phyloP scores from a whole-genome alignment of 2,797 vertebrate genomes.

The Diceros bicornis region DNA sequence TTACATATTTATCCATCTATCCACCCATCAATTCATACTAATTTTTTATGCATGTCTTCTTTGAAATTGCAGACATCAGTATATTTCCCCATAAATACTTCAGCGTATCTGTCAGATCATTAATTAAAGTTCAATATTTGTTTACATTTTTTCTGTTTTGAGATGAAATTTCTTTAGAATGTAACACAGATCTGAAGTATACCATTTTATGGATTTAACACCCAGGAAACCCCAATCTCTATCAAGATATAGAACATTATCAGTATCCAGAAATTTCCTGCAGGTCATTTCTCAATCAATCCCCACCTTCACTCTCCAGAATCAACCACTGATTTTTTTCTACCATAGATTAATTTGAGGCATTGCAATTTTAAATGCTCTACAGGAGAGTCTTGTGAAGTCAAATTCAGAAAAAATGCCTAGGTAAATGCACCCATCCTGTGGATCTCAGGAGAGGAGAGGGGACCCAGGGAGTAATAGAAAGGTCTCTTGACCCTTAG shows the following conservation, averaged over 20 bases:
- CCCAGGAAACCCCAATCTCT: not conserved
- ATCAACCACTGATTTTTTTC: not conserved
- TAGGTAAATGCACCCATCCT: not conserved
- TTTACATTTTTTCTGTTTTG: conserved; percentile 13
- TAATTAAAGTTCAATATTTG: not conserved
- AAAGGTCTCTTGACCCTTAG: not conserved
- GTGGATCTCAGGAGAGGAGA: not conserved
- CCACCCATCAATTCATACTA: not conserved
- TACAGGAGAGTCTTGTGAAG: conserved; percentile 12
- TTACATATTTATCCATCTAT: not conserved
- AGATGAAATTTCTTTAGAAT: conserved; percentile 28
- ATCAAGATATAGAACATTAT: not conserved
- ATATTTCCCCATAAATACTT: conserved; percentile 1
- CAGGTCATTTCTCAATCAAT: not conserved
- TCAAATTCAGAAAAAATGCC: conserved; percentile 11
- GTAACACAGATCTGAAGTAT: not conserved
- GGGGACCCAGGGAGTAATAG: not conserved
- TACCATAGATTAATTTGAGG: not conserved
- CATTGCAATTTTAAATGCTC: not conserved
- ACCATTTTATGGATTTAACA: not conserved
- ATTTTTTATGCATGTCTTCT: not conserved
- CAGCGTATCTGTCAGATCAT: not conserved
- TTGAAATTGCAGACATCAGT: not conserved
- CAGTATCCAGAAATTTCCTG: not conserved
- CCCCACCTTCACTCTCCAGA: not conserved